phyloP scores from a whole-genome alignment of 2,888 invertebrate species.

The Nemurella pictetii region DNA sequence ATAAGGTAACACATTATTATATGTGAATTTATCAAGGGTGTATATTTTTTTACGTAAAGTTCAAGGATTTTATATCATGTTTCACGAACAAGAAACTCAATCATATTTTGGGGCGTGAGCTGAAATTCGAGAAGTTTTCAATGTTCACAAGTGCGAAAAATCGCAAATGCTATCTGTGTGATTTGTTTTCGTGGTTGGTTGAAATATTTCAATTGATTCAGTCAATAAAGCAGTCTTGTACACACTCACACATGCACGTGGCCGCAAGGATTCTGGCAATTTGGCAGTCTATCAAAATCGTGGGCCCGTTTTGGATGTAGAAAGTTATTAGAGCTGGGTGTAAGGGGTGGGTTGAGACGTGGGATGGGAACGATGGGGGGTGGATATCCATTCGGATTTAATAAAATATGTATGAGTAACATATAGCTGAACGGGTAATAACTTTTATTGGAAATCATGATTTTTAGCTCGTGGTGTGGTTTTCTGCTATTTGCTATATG shows the following conservation, averaged over 20 bases:
- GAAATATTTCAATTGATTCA: not conserved
- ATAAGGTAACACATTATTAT: no score
- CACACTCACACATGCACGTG: not conserved
- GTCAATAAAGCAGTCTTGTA: not conserved
- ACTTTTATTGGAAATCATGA: not conserved
- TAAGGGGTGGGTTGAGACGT: not conserved
- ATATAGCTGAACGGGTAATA: not conserved
- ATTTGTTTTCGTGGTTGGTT: no score
- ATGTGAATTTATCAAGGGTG: no score
- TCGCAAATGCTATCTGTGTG: no score
- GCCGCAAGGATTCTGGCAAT: not conserved
- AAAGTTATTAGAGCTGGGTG: not conserved
- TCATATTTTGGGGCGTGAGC: no score
- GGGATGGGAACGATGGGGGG: not conserved
- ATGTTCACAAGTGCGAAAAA: no score
- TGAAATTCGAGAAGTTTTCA: no score
- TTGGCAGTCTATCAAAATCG: not conserved
- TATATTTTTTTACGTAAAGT: no score
- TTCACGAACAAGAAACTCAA: no score
- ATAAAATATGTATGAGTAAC: not conserved
- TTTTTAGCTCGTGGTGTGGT: not conserved
- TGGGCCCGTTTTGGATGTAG: not conserved
- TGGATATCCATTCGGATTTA: not conserved
- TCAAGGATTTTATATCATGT: no score
- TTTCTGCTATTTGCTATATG: not conserved